Base-by-base conservation (phyloP, 2,888 invertebrate genomes). In the Antheraea assamensis region DNA sequence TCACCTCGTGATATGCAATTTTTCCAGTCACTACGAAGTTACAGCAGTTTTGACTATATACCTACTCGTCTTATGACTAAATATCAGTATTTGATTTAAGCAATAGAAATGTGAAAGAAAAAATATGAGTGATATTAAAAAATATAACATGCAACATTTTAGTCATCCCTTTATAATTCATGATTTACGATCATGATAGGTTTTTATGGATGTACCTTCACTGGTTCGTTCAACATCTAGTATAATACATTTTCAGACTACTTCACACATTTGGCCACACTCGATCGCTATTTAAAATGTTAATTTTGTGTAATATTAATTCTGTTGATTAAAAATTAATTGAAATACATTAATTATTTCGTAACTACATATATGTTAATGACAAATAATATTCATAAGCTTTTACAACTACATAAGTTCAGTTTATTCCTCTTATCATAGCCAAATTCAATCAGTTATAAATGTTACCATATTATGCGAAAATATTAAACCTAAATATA, bases 131-230 rank as follows among this genome's bases (percentile, higher is more conserved):
- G n/a, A 13, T 58, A 24, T 24, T 24, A n/a, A 58, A 64, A 30
- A 64, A 64, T 27, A 47, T 31, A 47, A 31, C 35, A 19, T 64
- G 81, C 78, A 73, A 74, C 82, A 84, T 85, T 80, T 83, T 87
- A 85, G 71, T 55, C 42, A 19, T 73, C 74, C 47, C 71, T 72
- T 76, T 76, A 75, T 77, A 79, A 81, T 77, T 79, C 78, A 76
- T 72, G 72, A 75, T 74, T 75, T 75, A 76, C 74, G 75, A 75
- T 82, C 84, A 81, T 86, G 83, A 80, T 80, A 81, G 61, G 74
- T 78, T 82, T 85, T 85, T 84, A 80, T 84, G 78, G 80, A 80
- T 77, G 77, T 76, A 76, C 79, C 80, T 79, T 74, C 81, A 78
- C 78, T 75, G 52, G 70, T 71, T 76, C 68, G 21, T 35, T 78